Evolutionary conservation across 2,797 vertebrate species (phyloP).

Genomic region (Clarias laeviceps): DNA sequence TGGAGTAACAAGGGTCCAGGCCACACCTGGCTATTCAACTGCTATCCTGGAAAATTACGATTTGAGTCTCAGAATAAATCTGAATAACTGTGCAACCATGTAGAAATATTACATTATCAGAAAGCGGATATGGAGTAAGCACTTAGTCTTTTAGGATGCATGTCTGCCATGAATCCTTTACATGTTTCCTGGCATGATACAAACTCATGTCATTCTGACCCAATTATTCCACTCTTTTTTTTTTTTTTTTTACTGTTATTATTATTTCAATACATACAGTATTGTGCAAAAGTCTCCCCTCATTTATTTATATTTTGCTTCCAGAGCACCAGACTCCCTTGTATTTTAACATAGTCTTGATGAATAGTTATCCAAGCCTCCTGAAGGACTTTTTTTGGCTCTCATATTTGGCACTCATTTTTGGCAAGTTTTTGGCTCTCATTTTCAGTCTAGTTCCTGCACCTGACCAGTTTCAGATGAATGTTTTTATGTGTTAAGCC

Average conservation of each 20-base stretch:
- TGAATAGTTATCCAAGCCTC: too few species aligned
- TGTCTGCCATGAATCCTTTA: neutral
- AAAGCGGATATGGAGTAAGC: neutral
- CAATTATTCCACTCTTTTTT: neutral
- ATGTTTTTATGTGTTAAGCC: too few species aligned
- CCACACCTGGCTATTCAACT: neutral
- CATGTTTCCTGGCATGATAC: neutral
- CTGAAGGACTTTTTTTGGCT: too few species aligned
- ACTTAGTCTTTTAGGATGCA: neutral
- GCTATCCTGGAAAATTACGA: neutral
- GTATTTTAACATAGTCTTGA: too few species aligned
- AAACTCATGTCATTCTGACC: neutral
- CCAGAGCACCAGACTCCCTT: too few species aligned
- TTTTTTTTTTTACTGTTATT: neutral
- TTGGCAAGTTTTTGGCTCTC: too few species aligned
- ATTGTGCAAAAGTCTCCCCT: too few species aligned
- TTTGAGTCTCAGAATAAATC: neutral
- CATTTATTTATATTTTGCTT: too few species aligned
- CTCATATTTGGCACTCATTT: too few species aligned
- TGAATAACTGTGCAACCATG: neutral
- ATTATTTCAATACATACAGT: slow-evolving; percentile 6
- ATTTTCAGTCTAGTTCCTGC: too few species aligned
- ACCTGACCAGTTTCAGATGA: too few species aligned
- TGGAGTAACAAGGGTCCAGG: too few species aligned
- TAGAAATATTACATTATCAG: neutral